phyloP scores from a whole-genome alignment of 2,113 vertebrate genomes.

The Drymodes brunneopygia region DNA sequence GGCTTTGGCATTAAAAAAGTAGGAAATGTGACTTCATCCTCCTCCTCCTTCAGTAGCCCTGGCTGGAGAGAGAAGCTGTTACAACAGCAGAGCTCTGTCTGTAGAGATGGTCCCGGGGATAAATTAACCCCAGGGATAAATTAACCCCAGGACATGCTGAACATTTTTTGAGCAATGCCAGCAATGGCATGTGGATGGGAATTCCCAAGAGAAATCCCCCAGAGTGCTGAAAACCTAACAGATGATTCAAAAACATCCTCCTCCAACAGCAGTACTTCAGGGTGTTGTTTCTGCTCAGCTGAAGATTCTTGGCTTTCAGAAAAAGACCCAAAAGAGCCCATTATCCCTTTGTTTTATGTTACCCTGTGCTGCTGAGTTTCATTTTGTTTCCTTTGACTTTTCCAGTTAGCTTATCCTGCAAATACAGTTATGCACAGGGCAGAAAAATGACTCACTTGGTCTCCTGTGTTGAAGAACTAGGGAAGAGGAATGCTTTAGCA shows the following conservation, averaged over 20 bases:
- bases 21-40: background rate
- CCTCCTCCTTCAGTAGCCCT: constrained; percentile 2
- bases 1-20: background rate
- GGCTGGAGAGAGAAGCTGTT: background rate
- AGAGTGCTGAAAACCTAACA: background rate
- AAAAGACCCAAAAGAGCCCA: background rate
- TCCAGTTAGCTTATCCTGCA: background rate
- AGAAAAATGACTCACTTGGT: background rate
- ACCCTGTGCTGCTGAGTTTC: background rate
- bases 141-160: background rate
- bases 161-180: background rate
- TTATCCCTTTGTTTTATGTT: background rate
- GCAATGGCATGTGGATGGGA: background rate
- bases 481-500: constrained; percentile 11
- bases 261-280: background rate
- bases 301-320: background rate
- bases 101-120: background rate
- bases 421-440: background rate
- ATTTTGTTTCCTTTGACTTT: background rate
- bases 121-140: background rate
- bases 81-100: background rate
- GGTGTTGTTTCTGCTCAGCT: background rate
- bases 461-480: background rate
- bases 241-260: constrained; percentile 12
- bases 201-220: constrained; percentile 34